A percentile compares a stretch with the other conserved stretches of the same genome.
Conservation (phyloP, 1,140 invertebrate genomes). For the Drosophila ananassae region DNA sequence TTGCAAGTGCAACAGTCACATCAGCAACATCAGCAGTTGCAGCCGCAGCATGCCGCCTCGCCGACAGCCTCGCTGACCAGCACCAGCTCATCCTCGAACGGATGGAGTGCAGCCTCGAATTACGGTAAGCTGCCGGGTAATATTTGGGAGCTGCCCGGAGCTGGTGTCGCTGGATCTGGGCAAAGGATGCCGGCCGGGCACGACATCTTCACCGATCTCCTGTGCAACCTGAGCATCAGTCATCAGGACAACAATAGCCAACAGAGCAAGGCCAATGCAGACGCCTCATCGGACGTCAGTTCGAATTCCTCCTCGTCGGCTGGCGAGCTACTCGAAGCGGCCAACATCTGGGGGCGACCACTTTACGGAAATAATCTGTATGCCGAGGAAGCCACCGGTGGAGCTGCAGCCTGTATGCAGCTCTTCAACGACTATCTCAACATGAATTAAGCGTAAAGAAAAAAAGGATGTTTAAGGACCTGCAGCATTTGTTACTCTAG, state of each 20-base stretch:
- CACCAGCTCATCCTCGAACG: constrained; percentile 45
- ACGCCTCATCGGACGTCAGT: constrained; percentile 65
- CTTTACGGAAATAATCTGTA: constrained; percentile 35
- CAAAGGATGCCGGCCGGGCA: constrained; percentile 33
- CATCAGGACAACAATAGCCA: constrained; percentile 38
- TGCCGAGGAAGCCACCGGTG: constrained; percentile 61
- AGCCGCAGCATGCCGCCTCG: constrained; percentile 53
- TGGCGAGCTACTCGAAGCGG: constrained; percentile 56
- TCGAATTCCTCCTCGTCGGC: constrained; percentile 71
- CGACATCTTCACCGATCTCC: constrained; percentile 79
- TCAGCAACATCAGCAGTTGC: constrained; percentile 14
- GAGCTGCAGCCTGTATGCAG: constrained; percentile 85
- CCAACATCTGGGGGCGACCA: constrained; percentile 58
- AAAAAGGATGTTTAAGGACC: background rate
- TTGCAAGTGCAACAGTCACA: constrained; percentile 21
- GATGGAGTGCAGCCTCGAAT: constrained; percentile 46
- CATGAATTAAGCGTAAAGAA: constrained; percentile 84
- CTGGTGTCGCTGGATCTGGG: constrained; percentile 19
- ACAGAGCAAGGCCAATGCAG: constrained; percentile 31
- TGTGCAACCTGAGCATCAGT: constrained; percentile 69
- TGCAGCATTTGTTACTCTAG: constrained; percentile 61
- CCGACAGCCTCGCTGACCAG: constrained; percentile 68
- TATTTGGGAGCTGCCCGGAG: constrained; percentile 75
- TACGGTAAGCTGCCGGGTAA: constrained; percentile 68
- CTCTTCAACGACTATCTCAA: constrained; percentile 87